A percentile compares a stretch with the other conserved stretches of the same genome.
phyloP scores from a whole-genome alignment of 2,113 vertebrate species.

The Picathartes gymnocephalus region DNA sequence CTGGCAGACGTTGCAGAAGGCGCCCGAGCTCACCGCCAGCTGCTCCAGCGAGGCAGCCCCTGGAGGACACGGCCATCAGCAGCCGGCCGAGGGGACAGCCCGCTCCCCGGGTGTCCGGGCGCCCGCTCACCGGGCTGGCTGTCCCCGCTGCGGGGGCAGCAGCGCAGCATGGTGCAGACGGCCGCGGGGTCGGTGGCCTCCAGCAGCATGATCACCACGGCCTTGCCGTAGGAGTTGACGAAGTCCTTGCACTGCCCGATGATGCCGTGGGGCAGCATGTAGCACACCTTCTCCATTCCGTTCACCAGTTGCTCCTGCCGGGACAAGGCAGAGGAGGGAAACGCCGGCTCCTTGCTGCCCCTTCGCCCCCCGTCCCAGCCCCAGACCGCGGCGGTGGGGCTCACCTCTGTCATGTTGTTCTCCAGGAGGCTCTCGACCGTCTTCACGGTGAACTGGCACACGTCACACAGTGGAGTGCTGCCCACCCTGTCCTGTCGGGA shows the following conservation, averaged over 20 bases:
- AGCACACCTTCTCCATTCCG: conserved; percentile 79
- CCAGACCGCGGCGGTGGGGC: accelerated
- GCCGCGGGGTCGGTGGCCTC: conserved; percentile 77
- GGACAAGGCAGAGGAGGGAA: neutral
- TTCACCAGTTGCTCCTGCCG: conserved; percentile 70
- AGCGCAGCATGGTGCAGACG: conserved; percentile 75
- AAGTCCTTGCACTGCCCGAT: conserved; percentile 81
- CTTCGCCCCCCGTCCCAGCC: neutral
- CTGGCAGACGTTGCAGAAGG: conserved; percentile 88
- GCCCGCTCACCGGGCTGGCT: neutral
- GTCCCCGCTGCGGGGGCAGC: conserved; percentile 66
- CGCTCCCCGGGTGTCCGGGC: accelerated
- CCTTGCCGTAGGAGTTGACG: conserved; percentile 79
- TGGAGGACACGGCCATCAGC: neutral
- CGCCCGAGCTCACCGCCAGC: neutral
- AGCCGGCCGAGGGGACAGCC: neutral
- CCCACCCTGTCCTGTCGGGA: conserved; percentile 39
- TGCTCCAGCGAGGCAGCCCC: neutral
- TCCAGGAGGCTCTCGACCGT: conserved; percentile 74
- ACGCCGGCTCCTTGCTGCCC: accelerated
- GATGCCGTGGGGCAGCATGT: conserved; percentile 74
- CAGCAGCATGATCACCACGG: conserved; percentile 84
- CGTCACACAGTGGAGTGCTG: conserved; percentile 62
- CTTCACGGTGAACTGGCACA: conserved; percentile 82
- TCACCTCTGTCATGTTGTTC: conserved; percentile 83